Conservation (phyloP, 2,888 invertebrate species). For the Sthenelais limicola region DNA sequence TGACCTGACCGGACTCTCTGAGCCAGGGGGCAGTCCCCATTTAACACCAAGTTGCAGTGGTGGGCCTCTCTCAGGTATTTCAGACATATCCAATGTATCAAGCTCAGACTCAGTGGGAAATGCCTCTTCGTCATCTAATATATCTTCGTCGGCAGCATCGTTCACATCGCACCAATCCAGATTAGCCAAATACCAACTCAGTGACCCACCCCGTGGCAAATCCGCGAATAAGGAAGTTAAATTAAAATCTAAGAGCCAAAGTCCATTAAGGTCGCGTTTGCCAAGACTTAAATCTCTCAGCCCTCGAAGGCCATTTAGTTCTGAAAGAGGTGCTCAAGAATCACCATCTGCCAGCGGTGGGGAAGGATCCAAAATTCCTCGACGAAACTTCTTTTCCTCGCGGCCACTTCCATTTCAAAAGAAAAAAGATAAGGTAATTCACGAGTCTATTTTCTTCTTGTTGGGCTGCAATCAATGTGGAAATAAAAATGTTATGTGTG, state of each 20-base stretch:
- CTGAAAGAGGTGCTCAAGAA: no score
- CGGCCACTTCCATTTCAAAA: no score
- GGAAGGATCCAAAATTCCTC: no score
- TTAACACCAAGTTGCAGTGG: background rate
- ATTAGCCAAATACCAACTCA: background rate
- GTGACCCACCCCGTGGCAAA: background rate
- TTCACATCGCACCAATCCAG: slow-evolving; percentile 3
- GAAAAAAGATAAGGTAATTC: no score
- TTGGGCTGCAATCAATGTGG: no score
- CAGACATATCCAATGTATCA: slow-evolving; percentile 31
- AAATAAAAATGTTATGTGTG: no score
- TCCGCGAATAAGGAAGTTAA: background rate
- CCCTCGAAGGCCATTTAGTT: no score
- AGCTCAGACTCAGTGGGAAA: slow-evolving; percentile 16
- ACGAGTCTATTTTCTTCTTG: no score
- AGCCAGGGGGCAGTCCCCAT: slow-evolving; percentile 6
- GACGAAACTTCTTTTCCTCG: no score
- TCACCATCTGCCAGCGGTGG: no score
- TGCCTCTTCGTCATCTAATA: background rate
- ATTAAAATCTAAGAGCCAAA: slow-evolving; percentile 26
- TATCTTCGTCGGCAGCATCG: no score
- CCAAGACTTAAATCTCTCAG: slow-evolving; percentile 24
- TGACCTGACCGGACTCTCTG: slow-evolving; percentile 1
- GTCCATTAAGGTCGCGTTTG: slow-evolving; percentile 26
- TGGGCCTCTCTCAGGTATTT: background rate